These are phyloP conservation scores for Psilopsiagon aymara DNA, from an alignment of 2,113 vertebrate genomes.

Conservation along the genomic window DNA sequence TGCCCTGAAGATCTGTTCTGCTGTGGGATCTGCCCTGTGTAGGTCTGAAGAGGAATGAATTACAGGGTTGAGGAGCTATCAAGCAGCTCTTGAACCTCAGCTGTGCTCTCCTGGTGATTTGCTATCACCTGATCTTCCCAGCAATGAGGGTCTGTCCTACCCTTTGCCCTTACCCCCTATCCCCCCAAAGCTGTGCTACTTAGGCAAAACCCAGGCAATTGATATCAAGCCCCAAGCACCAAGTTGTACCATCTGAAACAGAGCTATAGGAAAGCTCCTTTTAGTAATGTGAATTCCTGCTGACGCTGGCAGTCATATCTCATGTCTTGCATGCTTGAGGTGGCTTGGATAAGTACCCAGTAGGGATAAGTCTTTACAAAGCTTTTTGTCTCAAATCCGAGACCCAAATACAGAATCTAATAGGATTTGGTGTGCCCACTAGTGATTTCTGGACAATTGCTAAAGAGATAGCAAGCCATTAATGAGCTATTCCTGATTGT, in stretches of 20 bases:
- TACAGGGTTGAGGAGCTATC: conserved; percentile 18
- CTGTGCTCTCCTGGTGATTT: not conserved
- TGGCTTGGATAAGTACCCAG: not conserved
- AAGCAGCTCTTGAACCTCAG: not conserved
- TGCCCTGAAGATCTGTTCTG: not conserved
- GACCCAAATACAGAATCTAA: not conserved
- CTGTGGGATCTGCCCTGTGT: not conserved
- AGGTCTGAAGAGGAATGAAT: conserved; percentile 30
- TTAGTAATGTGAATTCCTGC: not conserved
- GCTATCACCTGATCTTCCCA: not conserved
- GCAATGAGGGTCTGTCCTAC: not conserved
- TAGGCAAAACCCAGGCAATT: not conserved
- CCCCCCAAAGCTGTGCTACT: not conserved
- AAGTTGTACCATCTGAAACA: not conserved
- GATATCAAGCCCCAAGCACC: not conserved
- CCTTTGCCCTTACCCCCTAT: not conserved
- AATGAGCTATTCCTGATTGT: not conserved
- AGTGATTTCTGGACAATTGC: not conserved
- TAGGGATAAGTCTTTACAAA: not conserved
- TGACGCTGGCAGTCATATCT: not conserved
- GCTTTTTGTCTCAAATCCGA: conserved; percentile 10
- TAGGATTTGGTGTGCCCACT: not conserved
- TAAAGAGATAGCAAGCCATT: not conserved
- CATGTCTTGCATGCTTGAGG: not conserved
- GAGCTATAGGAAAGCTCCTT: not conserved